Percentiles rank a stretch among this genome's conserved stretches.
These are phyloP conservation scores for Bucco capensis DNA, from an alignment of 2,113 vertebrate species.

Conservation along the genomic window DNA sequence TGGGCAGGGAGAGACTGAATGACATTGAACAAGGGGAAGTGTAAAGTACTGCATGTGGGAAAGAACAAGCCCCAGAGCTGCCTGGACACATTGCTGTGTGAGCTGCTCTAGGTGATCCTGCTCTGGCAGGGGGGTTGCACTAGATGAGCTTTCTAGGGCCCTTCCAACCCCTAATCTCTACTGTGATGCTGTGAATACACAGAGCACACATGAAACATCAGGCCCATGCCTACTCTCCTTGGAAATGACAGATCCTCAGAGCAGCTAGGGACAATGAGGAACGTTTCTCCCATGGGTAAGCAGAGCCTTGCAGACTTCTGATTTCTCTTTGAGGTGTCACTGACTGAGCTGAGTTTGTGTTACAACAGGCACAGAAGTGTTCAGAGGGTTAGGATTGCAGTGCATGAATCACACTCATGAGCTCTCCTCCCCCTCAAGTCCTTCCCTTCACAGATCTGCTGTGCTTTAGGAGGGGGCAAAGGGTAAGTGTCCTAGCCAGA, in stretches of 20 bases:
- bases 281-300: rapidly evolving
- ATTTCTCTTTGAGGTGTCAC: neutral
- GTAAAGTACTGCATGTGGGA: no score
- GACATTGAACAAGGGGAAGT: no score
- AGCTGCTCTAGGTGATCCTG: no score
- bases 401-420: neutral
- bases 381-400: neutral
- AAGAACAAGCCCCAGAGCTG: no score
- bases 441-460: neutral
- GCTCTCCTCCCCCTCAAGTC: neutral
- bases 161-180: no score
- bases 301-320: neutral
- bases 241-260: neutral
- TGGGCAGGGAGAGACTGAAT: no score
- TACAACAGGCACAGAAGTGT: neutral
- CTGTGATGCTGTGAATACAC: no score
- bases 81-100: no score
- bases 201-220: neutral
- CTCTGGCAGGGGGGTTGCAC: no score
- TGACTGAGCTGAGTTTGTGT: neutral
- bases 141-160: no score
- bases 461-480: neutral
- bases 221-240: neutral
- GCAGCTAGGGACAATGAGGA: neutral
- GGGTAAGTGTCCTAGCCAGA: neutral